Conservation (phyloP, 1,140 invertebrate genomes). For the Choristoneura fumiferana region DNA sequence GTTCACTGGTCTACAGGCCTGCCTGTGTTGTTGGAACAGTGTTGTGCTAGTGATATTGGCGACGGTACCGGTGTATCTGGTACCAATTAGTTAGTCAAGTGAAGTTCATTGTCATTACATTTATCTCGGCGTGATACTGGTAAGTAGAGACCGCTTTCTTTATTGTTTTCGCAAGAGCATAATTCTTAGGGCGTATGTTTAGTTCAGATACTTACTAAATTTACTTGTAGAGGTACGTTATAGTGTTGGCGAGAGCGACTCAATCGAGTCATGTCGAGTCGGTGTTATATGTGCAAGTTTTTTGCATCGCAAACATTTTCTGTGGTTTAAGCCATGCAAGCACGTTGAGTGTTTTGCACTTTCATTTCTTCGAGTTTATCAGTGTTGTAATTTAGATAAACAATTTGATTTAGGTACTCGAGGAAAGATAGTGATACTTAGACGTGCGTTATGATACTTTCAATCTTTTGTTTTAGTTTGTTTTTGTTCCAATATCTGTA, state of each 20-base stretch:
- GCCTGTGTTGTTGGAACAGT: constrained; percentile 38
- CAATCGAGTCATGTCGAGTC: too few relatives aligned
- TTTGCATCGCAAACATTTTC: constrained; percentile 11
- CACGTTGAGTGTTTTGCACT: constrained; percentile 9
- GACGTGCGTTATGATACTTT: background rate
- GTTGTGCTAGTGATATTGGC: constrained; percentile 46
- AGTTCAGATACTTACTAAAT: background rate
- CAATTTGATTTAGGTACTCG: constrained; percentile 8
- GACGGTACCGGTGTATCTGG: constrained; percentile 35
- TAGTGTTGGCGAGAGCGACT: background rate
- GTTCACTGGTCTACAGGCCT: too few relatives aligned
- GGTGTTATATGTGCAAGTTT: background rate
- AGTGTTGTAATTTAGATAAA: constrained; percentile 19
- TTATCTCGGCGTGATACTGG: constrained; percentile 56
- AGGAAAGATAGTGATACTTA: background rate
- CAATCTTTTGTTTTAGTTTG: background rate
- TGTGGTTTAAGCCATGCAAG: background rate
- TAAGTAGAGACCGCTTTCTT: constrained; percentile 35
- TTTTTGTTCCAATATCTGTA: background rate
- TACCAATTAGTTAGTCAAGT: constrained; percentile 23
- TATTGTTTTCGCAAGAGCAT: constrained; percentile 3
- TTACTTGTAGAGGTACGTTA: background rate
- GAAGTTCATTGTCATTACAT: constrained; percentile 55
- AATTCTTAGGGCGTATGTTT: background rate
- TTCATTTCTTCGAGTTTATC: constrained; percentile 32